Evolutionary conservation across 1,140 invertebrate species (phyloP).

Genomic region (Sesamia nonagrioides): DNA sequence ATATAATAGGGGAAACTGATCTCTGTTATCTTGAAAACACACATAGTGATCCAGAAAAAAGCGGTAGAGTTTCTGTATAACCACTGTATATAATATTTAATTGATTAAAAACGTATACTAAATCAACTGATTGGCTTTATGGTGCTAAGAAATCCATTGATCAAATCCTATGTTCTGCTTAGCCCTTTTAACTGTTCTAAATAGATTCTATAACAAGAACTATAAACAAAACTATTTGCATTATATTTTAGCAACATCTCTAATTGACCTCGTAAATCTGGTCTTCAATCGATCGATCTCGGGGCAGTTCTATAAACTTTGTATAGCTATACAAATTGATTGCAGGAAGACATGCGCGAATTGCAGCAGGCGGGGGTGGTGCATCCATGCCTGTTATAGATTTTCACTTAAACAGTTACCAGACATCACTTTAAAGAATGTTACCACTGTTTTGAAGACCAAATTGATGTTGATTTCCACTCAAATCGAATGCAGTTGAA

Average conservation of each 20-base stretch:
- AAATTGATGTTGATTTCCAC: too few species aligned
- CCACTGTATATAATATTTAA: too few species aligned
- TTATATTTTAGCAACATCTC: not conserved
- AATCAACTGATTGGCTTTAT: too few species aligned
- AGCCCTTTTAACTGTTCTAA: too few species aligned
- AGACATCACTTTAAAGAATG: not conserved
- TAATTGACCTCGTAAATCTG: conserved; percentile 32
- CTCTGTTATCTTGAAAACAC: too few species aligned
- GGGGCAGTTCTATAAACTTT: not conserved
- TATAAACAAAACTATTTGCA: conserved; percentile 7
- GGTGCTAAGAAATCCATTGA: too few species aligned
- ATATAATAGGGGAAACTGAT: too few species aligned
- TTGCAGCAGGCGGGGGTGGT: conserved; percentile 7
- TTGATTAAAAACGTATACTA: too few species aligned
- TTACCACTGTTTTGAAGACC: not conserved
- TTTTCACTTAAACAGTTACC: not conserved
- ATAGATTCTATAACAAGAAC: not conserved
- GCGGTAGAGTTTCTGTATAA: too few species aligned
- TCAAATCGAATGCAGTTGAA: too few species aligned
- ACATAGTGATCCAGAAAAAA: too few species aligned
- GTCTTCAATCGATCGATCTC: conserved; percentile 27
- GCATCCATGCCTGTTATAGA: not conserved
- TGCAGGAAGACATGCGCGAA: conserved; percentile 27
- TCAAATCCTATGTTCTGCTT: not conserved
- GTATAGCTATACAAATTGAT: not conserved